phyloP scores from a whole-genome alignment of 2,113 vertebrate genomes.

The Odocoileus hemionus region DNA sequence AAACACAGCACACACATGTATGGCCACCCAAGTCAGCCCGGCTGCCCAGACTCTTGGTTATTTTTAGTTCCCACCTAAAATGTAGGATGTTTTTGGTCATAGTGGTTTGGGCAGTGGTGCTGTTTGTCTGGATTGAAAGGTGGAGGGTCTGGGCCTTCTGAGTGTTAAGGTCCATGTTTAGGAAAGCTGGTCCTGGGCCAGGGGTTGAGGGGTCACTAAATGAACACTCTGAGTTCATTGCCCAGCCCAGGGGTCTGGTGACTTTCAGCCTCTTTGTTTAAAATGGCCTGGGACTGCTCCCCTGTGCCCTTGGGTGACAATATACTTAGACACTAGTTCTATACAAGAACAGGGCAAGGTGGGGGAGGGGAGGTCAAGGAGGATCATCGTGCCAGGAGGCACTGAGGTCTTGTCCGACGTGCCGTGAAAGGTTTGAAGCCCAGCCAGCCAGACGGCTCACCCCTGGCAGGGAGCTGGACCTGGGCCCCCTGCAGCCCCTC shows the following conservation, averaged over 20 bases:
- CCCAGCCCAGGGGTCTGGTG: background rate
- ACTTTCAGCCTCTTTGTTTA: background rate
- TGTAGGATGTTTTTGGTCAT: background rate
- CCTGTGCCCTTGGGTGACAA: background rate
- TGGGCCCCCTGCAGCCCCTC: background rate
- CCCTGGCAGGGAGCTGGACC: fast-evolving
- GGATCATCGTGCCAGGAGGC: fast-evolving
- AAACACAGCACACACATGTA: fast-evolving
- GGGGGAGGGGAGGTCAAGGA: background rate
- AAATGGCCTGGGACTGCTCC: background rate
- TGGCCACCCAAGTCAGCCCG: fast-evolving
- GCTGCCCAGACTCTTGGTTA: fast-evolving
- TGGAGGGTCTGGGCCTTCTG: background rate
- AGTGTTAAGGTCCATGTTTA: background rate
- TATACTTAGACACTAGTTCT: background rate
- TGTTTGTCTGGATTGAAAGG: background rate
- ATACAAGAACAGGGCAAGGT: background rate
- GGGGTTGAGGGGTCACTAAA: too few relatives aligned
- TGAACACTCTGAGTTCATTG: background rate
- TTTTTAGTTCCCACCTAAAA: fast-evolving
- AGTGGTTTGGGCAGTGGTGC: background rate
- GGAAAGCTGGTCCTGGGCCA: background rate
- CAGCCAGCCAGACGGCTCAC: fast-evolving
- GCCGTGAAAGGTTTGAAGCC: fast-evolving
- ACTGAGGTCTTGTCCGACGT: fast-evolving